A percentile compares a stretch with the other conserved stretches of the same genome.
Conservation (phyloP, 2,888 invertebrate species). For the Margaritifera margaritifera region DNA sequence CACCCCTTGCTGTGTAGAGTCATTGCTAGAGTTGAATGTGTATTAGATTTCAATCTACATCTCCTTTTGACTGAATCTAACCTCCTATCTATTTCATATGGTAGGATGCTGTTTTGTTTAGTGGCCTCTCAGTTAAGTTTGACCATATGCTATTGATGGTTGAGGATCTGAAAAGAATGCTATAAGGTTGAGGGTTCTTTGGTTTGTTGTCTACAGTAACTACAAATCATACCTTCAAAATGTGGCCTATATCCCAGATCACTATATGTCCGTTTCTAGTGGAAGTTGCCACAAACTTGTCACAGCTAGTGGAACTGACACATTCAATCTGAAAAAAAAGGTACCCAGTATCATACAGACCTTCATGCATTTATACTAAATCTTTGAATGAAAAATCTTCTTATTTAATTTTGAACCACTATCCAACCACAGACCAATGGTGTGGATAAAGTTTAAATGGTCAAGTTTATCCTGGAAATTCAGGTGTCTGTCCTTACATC, state of each 20-base stretch:
- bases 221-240: slow-evolving; percentile 78
- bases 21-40: not conserved
- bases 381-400: too few relatives aligned
- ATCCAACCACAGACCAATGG: too few relatives aligned
- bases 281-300: slow-evolving; percentile 75
- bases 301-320: slow-evolving; percentile 74
- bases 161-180: not conserved
- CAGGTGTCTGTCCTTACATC: too few relatives aligned
- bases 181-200: not conserved
- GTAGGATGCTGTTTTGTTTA: not conserved
- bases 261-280: slow-evolving; percentile 78
- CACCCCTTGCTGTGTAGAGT: not conserved
- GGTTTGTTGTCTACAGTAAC: not conserved
- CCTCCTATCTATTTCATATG: not conserved
- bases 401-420: too few relatives aligned
- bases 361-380: too few relatives aligned
- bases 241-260: slow-evolving; percentile 88
- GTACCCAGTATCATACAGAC: not conserved
- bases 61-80: not conserved
- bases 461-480: too few relatives aligned
- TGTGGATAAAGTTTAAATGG: too few relatives aligned
- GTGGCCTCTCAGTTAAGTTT: not conserved
- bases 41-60: not conserved
- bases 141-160: too few relatives aligned
- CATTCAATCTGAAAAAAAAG: slow-evolving; percentile 58